These are phyloP conservation scores for Akabosia matsudoensis DNA, from an alignment of 1,140 invertebrate genomes.

Conservation along the genomic window DNA sequence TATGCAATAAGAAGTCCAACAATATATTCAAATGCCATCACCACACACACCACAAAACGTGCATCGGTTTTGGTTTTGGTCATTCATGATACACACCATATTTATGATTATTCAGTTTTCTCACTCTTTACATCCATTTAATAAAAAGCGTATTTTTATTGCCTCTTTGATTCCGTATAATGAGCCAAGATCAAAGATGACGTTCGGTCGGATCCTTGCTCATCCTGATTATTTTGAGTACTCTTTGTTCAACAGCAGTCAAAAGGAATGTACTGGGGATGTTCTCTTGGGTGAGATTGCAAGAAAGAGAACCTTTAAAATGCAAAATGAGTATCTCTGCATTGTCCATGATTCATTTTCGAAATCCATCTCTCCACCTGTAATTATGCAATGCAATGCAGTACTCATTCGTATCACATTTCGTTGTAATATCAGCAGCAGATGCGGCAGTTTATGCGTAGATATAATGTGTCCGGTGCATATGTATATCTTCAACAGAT, in stretches of 20 bases:
- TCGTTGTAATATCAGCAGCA: too few species aligned
- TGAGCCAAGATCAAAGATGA: slow-evolving; percentile 13
- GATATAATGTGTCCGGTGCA: too few species aligned
- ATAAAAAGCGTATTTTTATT: not conserved
- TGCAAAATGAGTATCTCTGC: too few species aligned
- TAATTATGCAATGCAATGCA: too few species aligned
- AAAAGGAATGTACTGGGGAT: too few species aligned
- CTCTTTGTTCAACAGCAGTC: not conserved
- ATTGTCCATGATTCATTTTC: too few species aligned
- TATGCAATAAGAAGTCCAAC: not conserved
- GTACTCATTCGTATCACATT: too few species aligned
- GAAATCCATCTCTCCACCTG: too few species aligned
- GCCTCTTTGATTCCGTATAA: not conserved
- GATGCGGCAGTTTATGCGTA: too few species aligned
- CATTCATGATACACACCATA: slow-evolving; percentile 1
- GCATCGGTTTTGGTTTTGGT: not conserved
- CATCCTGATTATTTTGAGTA: not conserved
- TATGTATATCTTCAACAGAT: too few species aligned
- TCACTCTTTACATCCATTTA: not conserved
- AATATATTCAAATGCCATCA: not conserved
- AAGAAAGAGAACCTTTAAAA: too few species aligned
- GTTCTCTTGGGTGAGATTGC: too few species aligned
- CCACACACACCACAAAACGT: not conserved
- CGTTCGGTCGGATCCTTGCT: not conserved
- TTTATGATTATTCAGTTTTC: slow-evolving; percentile 1